These are phyloP conservation scores for Vespertilio murinus DNA, from an alignment of 2,797 vertebrate genomes.

Conservation along the genomic window DNA sequence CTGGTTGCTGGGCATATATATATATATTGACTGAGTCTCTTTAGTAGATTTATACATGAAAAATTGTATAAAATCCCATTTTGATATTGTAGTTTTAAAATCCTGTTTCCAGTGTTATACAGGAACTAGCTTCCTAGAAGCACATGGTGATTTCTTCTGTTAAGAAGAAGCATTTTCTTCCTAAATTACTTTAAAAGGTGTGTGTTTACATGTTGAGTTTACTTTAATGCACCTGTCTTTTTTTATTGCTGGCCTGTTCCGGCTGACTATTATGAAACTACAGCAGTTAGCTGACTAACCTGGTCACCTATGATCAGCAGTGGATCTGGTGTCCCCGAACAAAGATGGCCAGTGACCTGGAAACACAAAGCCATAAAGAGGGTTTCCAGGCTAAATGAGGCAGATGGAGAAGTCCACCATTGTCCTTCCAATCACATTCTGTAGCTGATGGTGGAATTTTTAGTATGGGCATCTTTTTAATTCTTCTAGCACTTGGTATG, in stretches of 20 bases:
- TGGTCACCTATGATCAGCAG: not conserved
- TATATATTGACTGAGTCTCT: not conserved
- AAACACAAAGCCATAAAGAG: not conserved
- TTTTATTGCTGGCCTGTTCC: not conserved
- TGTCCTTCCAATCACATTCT: not conserved
- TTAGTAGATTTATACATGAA: not conserved
- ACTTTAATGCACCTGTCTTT: not conserved
- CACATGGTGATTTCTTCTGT: conserved; percentile 8
- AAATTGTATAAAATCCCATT: conserved; percentile 27
- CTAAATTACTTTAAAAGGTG: not conserved
- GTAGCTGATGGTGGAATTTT: not conserved
- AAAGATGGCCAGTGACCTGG: not conserved
- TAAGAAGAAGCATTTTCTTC: conserved; percentile 34
- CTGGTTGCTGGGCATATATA: too few relatives aligned
- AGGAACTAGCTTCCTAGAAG: conserved; percentile 38
- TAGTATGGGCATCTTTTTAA: not conserved
- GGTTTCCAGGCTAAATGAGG: not conserved
- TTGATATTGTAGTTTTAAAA: conserved; percentile 4
- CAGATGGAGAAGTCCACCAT: not conserved
- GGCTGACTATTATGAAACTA: not conserved
- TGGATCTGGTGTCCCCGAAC: not conserved
- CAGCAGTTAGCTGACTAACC: not conserved
- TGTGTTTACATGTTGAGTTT: conserved; percentile 33
- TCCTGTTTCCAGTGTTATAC: not conserved
- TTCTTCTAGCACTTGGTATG: not conserved